Base-by-base conservation (phyloP, 2,113 vertebrate species). In the Eulacestoma nigropectus region DNA sequence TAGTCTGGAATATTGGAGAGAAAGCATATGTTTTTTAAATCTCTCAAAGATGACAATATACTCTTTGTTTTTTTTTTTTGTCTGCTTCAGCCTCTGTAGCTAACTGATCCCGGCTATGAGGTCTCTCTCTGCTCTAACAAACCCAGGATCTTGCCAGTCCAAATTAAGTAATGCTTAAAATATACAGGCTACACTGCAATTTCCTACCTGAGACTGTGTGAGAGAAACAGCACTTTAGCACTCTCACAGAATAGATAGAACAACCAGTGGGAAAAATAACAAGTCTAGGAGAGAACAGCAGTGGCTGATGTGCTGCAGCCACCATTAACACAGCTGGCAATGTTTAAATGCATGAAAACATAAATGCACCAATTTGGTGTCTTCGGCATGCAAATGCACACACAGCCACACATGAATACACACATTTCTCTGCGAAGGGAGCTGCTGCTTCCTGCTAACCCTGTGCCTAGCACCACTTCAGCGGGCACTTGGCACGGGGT, bases 311-410 rank as follows among this genome's bases (percentile, higher is more conserved):
- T 60, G 69, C 69, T 87, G 49, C 73, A 89, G 64, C 67, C 84
- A 72, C 74, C 78, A 79, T 92, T 93, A 90, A 73, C 86, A 72
- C 88, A 84, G 83, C 73, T 76, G 73, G 86, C 52, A 89, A 27
- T 64, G 41, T 67, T 90, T 94, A 93, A 96, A 88, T 90, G 64
- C 68, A 69, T 75, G 82, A 86, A 94, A 93, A 84, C 53, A 89
- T 16, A 94, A 93, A 93, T 22, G 37, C 94, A 90, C n/a, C 19
- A 9, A 6, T 92, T 74, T 93, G 46, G 72, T 60, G 49, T 60
- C 33, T 72, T 87, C 44, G n/a, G n/a, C 56, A 41, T 74, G 75
- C 72, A 64, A 64, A 52, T 42, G 53, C 79, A 39, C 35, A 14
- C 39, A 37, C 22, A 75, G 60, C 50, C 53, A 49, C 77, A 82